Conservation (phyloP, 2,113 vertebrate genomes). For the Todiramphus saurophagus region DNA sequence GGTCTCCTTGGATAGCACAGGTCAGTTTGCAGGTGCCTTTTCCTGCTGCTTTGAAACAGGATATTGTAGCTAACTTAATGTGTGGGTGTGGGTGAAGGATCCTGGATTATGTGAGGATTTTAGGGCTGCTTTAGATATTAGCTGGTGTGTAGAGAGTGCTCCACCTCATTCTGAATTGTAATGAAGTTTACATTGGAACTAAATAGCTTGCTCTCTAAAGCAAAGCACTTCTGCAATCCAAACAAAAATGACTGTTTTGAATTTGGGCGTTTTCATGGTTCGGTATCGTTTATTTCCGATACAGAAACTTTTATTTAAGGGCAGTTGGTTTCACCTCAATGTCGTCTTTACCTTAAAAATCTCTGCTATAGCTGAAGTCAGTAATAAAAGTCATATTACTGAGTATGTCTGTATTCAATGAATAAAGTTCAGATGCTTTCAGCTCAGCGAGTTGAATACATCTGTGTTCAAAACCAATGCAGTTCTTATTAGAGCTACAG, state of each 20-base stretch:
- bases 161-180: slow-evolving; percentile 18
- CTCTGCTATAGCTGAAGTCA: neutral
- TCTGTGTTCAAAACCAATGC: neutral
- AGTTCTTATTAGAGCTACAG: neutral
- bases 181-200: slow-evolving; percentile 38
- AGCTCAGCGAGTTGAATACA: neutral
- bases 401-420: neutral
- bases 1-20: neutral
- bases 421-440: neutral
- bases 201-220: neutral
- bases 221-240: neutral
- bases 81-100: neutral
- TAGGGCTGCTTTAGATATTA: slow-evolving; percentile 11
- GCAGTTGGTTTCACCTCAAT: neutral
- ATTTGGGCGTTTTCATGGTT: neutral
- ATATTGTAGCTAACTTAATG: neutral
- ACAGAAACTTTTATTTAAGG: neutral
- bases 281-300: neutral
- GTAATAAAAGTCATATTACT: neutral
- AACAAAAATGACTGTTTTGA: neutral
- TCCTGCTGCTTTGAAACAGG: neutral
- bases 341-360: neutral
- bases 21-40: neutral
- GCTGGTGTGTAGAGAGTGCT: neutral
- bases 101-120: neutral